Conservation (phyloP, 2,888 invertebrate genomes). For the Actias luna region DNA sequence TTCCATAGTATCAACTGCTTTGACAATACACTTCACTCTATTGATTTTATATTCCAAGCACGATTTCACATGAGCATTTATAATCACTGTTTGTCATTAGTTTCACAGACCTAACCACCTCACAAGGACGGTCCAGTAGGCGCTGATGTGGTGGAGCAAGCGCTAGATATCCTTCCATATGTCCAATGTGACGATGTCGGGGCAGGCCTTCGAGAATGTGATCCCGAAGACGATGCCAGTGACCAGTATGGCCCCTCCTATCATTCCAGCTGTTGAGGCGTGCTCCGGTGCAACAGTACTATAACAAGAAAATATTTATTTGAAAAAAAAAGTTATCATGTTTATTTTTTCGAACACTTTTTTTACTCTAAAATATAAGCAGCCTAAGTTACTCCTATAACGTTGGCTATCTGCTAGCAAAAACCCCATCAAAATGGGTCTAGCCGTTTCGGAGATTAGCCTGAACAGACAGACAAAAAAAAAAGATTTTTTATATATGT, state of each 20-base stretch:
- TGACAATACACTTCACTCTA: not conserved
- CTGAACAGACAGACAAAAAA: too few species aligned
- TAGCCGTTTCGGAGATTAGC: too few species aligned
- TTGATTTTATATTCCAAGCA: not conserved
- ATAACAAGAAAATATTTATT: slow-evolving; percentile 32
- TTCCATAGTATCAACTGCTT: not conserved
- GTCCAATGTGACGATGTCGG: slow-evolving; percentile 75
- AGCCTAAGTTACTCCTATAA: too few species aligned
- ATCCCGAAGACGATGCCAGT: slow-evolving; percentile 95
- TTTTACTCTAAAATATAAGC: too few species aligned
- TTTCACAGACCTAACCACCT: slow-evolving; percentile 31
- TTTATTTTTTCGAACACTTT: too few species aligned
- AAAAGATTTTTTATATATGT: too few species aligned
- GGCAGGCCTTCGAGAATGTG: slow-evolving; percentile 86
- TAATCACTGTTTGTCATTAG: not conserved
- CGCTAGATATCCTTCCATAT: slow-evolving; percentile 60
- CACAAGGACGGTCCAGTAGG: slow-evolving; percentile 50
- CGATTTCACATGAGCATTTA: not conserved
- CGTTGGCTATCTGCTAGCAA: too few species aligned
- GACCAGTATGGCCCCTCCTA: slow-evolving; percentile 95
- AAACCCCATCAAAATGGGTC: too few species aligned
- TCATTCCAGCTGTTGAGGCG: slow-evolving; percentile 96
- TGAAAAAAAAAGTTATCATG: too few species aligned
- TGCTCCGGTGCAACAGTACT: slow-evolving; percentile 92
- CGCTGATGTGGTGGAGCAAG: slow-evolving; percentile 37